phyloP scores from a whole-genome alignment of 2,113 vertebrate species.

The Pterocles orientalis region DNA sequence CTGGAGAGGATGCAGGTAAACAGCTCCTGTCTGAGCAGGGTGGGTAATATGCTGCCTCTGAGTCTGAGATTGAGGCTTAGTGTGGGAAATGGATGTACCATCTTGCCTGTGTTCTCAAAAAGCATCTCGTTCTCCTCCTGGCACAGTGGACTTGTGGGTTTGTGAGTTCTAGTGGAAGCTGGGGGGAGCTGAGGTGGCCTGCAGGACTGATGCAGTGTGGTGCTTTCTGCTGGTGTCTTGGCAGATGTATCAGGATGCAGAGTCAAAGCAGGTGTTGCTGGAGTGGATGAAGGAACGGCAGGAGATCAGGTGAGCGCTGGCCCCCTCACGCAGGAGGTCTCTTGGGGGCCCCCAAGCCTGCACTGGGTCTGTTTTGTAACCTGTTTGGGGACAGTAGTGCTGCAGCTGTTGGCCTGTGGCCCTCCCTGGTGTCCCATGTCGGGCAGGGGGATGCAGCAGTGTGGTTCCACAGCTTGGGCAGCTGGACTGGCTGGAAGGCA shows the following conservation, averaged over 20 bases:
- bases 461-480: neutral
- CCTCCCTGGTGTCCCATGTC: neutral
- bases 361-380: neutral
- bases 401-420: neutral
- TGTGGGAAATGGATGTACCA: fast-evolving
- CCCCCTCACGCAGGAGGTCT: neutral
- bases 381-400: neutral
- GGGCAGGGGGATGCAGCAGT: neutral
- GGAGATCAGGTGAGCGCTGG: conserved; percentile 74
- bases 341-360: neutral
- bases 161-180: neutral
- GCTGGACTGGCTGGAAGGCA: neutral
- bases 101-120: neutral
- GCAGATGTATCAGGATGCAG: conserved; percentile 81
- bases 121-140: neutral
- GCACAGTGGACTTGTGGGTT: neutral
- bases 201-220: neutral
- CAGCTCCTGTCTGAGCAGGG: neutral
- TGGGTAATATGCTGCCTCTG: neutral
- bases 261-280: conserved; percentile 77
- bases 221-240: neutral
- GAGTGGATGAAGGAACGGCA: conserved; percentile 84
- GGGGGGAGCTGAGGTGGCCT: neutral
- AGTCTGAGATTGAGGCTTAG: neutral
- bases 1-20: conserved; percentile 83